Conservation (phyloP, 2,797 vertebrate species). For the Phoeniculus purpureus region DNA sequence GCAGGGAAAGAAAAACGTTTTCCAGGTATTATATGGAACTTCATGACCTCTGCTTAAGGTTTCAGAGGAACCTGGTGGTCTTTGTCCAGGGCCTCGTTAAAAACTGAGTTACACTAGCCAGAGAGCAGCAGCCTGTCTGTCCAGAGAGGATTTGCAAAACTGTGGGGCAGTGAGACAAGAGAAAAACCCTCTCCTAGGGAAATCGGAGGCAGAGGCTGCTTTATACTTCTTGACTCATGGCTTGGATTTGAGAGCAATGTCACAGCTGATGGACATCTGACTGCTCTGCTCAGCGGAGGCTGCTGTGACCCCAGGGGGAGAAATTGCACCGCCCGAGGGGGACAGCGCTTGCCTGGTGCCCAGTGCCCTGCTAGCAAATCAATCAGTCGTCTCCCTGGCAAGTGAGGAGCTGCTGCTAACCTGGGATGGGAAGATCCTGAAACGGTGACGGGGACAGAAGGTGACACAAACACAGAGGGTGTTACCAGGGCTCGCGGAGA, state of each 20-base stretch:
- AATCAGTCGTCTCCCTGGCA: not conserved
- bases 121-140: not conserved
- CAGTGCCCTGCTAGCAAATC: not conserved
- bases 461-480: fast-evolving
- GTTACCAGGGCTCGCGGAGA: fast-evolving
- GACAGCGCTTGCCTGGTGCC: not conserved
- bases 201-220: not conserved
- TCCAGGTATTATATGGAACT: not conserved
- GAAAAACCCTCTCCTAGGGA: not conserved
- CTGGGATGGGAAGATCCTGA: not conserved
- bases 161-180: not conserved
- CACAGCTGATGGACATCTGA: fast-evolving
- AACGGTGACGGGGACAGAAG: not conserved
- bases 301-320: not conserved
- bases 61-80: not conserved
- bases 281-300: not conserved
- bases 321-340: not conserved
- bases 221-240: not conserved
- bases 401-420: fast-evolving
- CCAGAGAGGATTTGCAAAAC: not conserved
- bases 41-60: not conserved
- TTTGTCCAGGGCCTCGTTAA: not conserved
- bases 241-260: not conserved
- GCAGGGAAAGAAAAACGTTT: not conserved
- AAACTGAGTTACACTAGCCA: not conserved